These are phyloP conservation scores for Cephus runcator DNA, from an alignment of 2,888 invertebrate species.

Conservation along the genomic window DNA sequence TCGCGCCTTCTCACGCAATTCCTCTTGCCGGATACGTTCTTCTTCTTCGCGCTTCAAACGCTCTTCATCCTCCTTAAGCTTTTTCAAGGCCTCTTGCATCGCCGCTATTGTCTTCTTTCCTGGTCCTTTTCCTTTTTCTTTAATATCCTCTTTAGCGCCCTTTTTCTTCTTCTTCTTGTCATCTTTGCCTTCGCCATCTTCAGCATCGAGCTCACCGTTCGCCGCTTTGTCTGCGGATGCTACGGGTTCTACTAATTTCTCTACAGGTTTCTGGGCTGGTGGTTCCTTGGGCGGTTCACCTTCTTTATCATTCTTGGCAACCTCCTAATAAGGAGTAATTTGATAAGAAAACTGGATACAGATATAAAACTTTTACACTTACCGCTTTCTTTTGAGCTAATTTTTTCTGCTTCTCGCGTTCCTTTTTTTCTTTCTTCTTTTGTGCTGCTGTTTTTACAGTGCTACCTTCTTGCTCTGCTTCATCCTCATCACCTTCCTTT, in stretches of 20 bases:
- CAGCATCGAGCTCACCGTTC: conserved; percentile 35
- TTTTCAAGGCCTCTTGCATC: conserved; percentile 92
- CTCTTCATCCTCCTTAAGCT: conserved; percentile 91
- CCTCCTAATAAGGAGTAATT: conserved; percentile 43
- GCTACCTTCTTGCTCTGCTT: conserved; percentile 69
- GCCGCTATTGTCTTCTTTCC: conserved; percentile 88
- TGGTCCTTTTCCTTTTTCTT: conserved; percentile 73
- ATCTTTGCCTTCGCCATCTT: conserved; percentile 63
- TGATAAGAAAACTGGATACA: background rate
- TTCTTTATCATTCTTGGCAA: conserved; percentile 44
- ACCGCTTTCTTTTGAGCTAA: conserved; percentile 73
- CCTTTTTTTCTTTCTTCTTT: conserved; percentile 91
- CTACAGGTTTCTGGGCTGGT: conserved; percentile 24
- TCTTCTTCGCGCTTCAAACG: conserved; percentile 79
- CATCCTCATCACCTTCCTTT: conserved; percentile 67
- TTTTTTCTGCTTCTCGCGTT: conserved; percentile 81
- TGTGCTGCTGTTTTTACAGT: conserved; percentile 85
- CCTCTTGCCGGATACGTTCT: conserved; percentile 79
- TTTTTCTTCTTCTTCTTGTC: conserved; percentile 67
- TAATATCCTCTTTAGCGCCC: conserved; percentile 66
- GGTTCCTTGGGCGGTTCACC: conserved; percentile 60
- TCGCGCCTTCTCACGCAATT: conserved; percentile 79
- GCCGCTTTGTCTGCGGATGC: conserved; percentile 31
- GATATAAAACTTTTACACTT: conserved; percentile 20
- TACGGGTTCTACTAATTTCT: conserved; percentile 33